Evolutionary conservation across 2,888 invertebrate species (phyloP).

Genomic region (Gisinianus flammeolus): DNA sequence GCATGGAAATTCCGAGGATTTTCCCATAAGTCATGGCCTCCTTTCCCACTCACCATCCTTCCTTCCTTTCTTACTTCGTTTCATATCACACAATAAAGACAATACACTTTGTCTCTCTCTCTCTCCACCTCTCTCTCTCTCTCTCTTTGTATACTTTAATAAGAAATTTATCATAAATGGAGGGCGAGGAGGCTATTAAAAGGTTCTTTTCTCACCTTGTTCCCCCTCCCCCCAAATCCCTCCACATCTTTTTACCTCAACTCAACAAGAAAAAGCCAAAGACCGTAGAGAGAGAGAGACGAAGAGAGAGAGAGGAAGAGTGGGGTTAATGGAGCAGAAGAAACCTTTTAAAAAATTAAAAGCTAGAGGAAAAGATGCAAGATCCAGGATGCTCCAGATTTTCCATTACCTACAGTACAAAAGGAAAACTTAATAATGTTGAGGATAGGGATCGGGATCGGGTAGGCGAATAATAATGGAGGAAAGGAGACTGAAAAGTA

Average conservation of each 20-base stretch:
- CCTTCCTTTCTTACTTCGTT: background rate
- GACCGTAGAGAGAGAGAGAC: background rate
- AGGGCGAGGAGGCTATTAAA: too few species aligned
- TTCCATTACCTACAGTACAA: background rate
- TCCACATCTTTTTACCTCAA: too few species aligned
- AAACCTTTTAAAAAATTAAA: slow-evolving; percentile 41
- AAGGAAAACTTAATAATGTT: background rate
- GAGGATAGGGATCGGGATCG: too few species aligned
- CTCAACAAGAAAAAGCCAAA: too few species aligned
- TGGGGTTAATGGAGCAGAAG: background rate
- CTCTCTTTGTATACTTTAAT: background rate
- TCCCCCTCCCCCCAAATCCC: too few species aligned
- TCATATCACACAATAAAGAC: too few species aligned
- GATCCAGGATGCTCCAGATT: background rate
- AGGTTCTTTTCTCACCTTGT: too few species aligned
- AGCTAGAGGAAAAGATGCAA: background rate
- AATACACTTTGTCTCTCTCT: slow-evolving; percentile 14
- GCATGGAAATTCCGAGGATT: background rate
- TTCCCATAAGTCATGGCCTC: background rate
- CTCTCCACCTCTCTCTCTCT: background rate
- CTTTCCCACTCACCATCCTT: background rate
- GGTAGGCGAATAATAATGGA: too few species aligned
- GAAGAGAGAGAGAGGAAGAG: background rate
- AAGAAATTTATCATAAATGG: too few species aligned
- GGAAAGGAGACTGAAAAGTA: too few species aligned